Base-by-base conservation (phyloP, 2,888 invertebrate species). In the Metopia argyrocephala region DNA sequence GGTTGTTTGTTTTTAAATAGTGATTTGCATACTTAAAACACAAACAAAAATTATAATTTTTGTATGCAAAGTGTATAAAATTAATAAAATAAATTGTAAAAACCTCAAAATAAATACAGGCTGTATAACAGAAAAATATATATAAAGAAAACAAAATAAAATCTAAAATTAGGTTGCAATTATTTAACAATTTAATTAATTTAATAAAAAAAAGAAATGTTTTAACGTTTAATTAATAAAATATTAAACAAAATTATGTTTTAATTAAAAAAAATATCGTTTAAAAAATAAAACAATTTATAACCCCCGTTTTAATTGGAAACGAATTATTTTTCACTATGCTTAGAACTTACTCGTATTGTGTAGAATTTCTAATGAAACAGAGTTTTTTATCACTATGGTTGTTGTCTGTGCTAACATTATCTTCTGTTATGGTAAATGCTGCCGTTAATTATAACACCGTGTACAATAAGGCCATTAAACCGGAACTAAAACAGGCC, bases 401-500 rank as follows among this genome's bases (percentile, higher is more conserved):
- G 54, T 46, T 57, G 18, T 46, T 79, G 15, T 68, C 46, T 31
- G 15, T 65, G 21, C 45, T 75, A 21, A 59, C 48, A 4, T 9
- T 52, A n/a, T 7, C 23, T 0, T 5, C 25, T 5, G 1, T 69
- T 5, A 1, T 69, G 0, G 61, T 38, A 1, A 78, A 59, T 61
- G 80, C 71, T 65, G 79, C 82, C 3, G 52, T 66, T 31, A 87
- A 85, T 82, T 89, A 90, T 80, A 90, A 90, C 83, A 83, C 87
- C 4, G 86, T 87, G 5, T 90, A 90, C 81, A 90, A 90, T 82
- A 85, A 86, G 52, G 87, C 86, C 61, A 85, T 90, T 46, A 85
- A 85, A 70, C 80, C 87, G 15, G 85, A 88, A 54, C 78, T 91
- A 9, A 89, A 87, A 74, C 85, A 87, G 73, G 87, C 89, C 28